Conservation (phyloP, 2,797 vertebrate genomes). For the Adrianichthys oophorus region DNA sequence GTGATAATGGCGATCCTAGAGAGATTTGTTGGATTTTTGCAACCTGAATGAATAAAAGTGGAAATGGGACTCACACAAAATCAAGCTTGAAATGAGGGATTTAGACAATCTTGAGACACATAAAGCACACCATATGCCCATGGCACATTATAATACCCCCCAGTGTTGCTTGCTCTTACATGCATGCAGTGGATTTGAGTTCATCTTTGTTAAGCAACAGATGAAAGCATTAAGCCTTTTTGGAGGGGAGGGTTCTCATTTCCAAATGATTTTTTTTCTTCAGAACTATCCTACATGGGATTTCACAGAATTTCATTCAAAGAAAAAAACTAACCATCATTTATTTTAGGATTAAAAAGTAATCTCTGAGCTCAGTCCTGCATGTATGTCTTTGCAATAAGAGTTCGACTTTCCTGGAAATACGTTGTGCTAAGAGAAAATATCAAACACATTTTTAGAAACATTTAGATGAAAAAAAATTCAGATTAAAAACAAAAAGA, state of each 20-base stretch:
- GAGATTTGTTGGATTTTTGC: slow-evolving; percentile 33
- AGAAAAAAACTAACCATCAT: slow-evolving; percentile 4
- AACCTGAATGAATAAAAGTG: slow-evolving; percentile 35
- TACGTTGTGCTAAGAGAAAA: no score
- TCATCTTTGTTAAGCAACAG: slow-evolving; percentile 26
- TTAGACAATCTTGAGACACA: slow-evolving; percentile 58
- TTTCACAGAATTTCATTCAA: slow-evolving; percentile 13
- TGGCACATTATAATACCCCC: slow-evolving; percentile 47
- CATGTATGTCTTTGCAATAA: slow-evolving; percentile 1
- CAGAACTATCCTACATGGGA: neutral
- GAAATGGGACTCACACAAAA: slow-evolving; percentile 22
- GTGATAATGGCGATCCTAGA: no score
- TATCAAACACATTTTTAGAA: no score
- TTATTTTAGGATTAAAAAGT: slow-evolving; percentile 1
- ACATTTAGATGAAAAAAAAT: no score
- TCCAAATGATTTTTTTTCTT: slow-evolving; percentile 21
- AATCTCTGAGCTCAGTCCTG: slow-evolving; percentile 13
- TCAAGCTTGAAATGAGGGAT: slow-evolving; percentile 51
- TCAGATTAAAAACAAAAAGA: no score
- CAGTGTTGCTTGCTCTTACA: slow-evolving; percentile 25
- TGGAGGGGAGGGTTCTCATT: slow-evolving; percentile 7
- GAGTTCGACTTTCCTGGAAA: neutral
- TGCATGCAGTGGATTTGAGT: slow-evolving; percentile 36
- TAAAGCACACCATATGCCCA: slow-evolving; percentile 55
- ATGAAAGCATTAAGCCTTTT: slow-evolving; percentile 31